A percentile compares a stretch with the other conserved stretches of the same genome.
Conservation (phyloP, 1,140 invertebrate genomes). For the Ceratoteleas bidentatus region DNA sequence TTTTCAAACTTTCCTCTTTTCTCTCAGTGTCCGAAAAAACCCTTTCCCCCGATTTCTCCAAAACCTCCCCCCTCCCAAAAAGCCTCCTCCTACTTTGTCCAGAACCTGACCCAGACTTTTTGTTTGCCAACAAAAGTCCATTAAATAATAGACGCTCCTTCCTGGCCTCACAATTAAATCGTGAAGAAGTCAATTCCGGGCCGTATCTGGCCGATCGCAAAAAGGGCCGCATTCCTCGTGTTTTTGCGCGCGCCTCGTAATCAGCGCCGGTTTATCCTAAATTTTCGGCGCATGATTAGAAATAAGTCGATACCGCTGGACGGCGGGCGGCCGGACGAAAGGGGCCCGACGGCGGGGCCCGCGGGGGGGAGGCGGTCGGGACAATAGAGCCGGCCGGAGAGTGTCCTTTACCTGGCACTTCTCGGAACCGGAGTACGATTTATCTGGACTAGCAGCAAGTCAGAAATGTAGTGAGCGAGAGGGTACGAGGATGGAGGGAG, state of each 20-base stretch:
- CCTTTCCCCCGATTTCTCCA: too few species aligned
- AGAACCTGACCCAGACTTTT: too few species aligned
- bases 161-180: too few species aligned
- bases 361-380: constrained; percentile 1
- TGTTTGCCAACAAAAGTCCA: too few species aligned
- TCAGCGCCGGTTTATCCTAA: constrained; percentile 2
- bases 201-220: not conserved
- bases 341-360: constrained; percentile 33
- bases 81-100: too few species aligned
- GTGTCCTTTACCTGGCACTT: constrained; percentile 72
- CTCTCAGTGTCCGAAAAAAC: too few species aligned
- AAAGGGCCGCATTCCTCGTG: not conserved
- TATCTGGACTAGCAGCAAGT: constrained; percentile 74
- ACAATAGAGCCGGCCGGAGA: constrained; percentile 60
- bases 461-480: constrained; percentile 66
- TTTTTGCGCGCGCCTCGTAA: not conserved
- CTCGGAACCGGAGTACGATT: constrained; percentile 73
- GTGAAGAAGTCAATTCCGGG: too few species aligned
- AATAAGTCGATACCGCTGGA: constrained; percentile 27
- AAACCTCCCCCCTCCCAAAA: too few species aligned
- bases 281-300: constrained; percentile 51
- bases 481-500: constrained; percentile 42
- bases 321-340: constrained; percentile 10
- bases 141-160: too few species aligned
- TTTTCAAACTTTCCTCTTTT: too few species aligned